phyloP scores from a whole-genome alignment of 1,140 invertebrate species.

The Cotesia glomerata region DNA sequence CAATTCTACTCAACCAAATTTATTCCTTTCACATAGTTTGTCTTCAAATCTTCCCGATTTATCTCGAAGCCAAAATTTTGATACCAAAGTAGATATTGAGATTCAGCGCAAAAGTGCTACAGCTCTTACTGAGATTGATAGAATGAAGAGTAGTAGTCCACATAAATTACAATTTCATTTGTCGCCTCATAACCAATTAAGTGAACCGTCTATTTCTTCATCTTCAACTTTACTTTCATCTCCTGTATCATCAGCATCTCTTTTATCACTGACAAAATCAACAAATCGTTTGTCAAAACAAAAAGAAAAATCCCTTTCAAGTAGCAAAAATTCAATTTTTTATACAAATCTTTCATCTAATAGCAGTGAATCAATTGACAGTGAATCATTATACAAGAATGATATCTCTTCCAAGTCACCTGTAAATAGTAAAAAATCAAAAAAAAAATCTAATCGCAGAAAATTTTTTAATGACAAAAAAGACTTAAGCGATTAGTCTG shows the following conservation, averaged over 20 bases:
- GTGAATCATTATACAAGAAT: neutral
- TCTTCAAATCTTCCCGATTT: slow-evolving; percentile 15
- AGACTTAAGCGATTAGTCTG: too few relatives aligned
- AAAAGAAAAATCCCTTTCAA: neutral
- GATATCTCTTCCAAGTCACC: neutral
- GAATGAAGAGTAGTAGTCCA: neutral
- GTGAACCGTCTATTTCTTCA: slow-evolving; percentile 13
- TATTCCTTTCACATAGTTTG: slow-evolving; percentile 13
- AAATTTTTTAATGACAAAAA: neutral
- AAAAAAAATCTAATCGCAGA: neutral
- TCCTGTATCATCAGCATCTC: slow-evolving; percentile 11
- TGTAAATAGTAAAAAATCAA: neutral
- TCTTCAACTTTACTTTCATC: slow-evolving; percentile 16
- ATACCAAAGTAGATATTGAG: neutral
- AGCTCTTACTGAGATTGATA: neutral
- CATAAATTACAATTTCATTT: neutral
- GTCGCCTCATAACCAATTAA: slow-evolving; percentile 9
- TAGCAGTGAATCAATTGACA: neutral
- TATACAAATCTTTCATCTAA: neutral
- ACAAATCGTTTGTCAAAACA: slow-evolving; percentile 13
- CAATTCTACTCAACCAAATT: slow-evolving; percentile 30
- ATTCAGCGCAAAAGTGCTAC: neutral
- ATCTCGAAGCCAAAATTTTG: neutral
- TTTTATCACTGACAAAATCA: slow-evolving; percentile 2
- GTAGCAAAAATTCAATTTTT: neutral